These are phyloP conservation scores for Sympetrum striolatum DNA, from an alignment of 2,888 invertebrate genomes.

Conservation along the genomic window DNA sequence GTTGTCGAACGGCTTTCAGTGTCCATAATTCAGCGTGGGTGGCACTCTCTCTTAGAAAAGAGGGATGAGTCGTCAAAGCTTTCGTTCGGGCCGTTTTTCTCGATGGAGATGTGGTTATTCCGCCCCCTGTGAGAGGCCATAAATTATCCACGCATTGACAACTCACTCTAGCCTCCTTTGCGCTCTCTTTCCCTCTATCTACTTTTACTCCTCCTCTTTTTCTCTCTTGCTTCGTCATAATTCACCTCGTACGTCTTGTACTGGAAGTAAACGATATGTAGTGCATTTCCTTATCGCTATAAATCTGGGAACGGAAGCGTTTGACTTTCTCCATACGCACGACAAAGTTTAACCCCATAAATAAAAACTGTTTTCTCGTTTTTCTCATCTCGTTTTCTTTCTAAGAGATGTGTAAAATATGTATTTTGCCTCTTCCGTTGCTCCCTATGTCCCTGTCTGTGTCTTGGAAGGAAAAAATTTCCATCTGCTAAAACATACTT, in stretches of 20 bases:
- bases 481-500: too few species aligned
- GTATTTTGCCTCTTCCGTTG: too few species aligned
- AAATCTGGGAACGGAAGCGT: too few species aligned
- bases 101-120: not conserved
- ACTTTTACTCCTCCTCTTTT: not conserved
- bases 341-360: too few species aligned
- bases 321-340: too few species aligned
- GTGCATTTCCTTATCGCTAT: too few species aligned
- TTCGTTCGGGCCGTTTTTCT: not conserved
- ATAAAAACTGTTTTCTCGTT: too few species aligned
- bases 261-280: not conserved
- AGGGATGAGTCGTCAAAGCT: conserved; percentile 3
- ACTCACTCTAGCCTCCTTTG: not conserved
- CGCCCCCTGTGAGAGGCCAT: not conserved
- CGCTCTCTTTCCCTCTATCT: not conserved
- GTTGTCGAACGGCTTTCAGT: not conserved
- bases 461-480: too few species aligned
- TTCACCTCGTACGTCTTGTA: not conserved
- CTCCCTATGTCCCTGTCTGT: too few species aligned
- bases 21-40: not conserved
- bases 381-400: too few species aligned
- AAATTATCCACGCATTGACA: conserved; percentile 24
- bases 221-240: not conserved
- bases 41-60: not conserved
- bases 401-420: too few species aligned